phyloP scores from a whole-genome alignment of 1,140 invertebrate species.

The Cherax quadricarinatus region DNA sequence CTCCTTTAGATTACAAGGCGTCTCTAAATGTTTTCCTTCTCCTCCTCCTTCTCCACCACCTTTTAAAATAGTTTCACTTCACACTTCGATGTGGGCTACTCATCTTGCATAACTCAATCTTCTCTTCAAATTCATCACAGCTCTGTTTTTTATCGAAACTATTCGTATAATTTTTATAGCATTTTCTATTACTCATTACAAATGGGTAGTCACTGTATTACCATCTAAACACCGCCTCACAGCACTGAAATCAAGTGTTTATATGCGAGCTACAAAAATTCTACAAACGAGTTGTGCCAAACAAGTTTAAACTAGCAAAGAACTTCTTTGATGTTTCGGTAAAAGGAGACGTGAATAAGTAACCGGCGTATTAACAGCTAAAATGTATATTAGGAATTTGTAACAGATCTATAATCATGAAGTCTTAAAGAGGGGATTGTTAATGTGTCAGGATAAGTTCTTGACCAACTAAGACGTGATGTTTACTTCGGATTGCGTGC shows the following conservation, averaged over 20 bases:
- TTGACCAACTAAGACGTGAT: too few species aligned
- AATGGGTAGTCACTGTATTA: background rate
- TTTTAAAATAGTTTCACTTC: background rate
- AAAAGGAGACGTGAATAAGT: too few species aligned
- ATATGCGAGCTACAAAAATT: background rate
- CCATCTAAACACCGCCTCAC: background rate
- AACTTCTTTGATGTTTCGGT: background rate
- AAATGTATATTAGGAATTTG: too few species aligned
- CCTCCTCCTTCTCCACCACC: background rate
- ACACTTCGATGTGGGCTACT: background rate
- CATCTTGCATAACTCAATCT: background rate
- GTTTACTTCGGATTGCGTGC: too few species aligned
- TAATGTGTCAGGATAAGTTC: too few species aligned
- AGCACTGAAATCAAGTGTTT: background rate
- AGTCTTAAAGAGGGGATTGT: too few species aligned
- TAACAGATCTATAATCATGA: too few species aligned
- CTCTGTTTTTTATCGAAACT: background rate
- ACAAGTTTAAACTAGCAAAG: background rate
- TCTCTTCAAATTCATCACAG: background rate
- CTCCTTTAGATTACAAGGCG: background rate
- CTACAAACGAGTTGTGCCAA: background rate
- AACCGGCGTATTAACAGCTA: too few species aligned
- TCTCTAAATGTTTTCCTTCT: background rate
- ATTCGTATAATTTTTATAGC: background rate
- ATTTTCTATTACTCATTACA: background rate